Base-by-base conservation (phyloP, 1,140 invertebrate genomes). In the Solenopsis invicta region DNA sequence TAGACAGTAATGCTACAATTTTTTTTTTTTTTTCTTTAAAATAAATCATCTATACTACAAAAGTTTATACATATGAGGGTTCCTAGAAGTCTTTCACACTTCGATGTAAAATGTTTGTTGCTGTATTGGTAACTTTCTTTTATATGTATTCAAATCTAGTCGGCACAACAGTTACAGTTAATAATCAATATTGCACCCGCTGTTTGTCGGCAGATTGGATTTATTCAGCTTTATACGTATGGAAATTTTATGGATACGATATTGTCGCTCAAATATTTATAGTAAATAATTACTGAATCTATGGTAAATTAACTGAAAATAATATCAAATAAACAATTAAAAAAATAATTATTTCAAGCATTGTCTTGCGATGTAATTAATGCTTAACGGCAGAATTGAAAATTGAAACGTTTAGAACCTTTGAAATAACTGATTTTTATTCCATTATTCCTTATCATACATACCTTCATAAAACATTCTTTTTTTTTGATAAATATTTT, bases 401-500 rank as follows among this genome's bases (percentile, higher is more conserved):
- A 10, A 5, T 72, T 13, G 18, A 74, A 72, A 48, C 3, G 41
- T 48, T 48, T 45, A 18, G 12, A 72, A 59, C 4, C 21, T 41
- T 41, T 13, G 18, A 74, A 24, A 61, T 74, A 82, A 74, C 72
- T 61, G 0, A 67, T 41, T 54, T 81, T 29, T 81, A 4, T 13
- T 0, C 24, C 2, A 12, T 1, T 24, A 59, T 6, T 61, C 24
- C 12, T 18, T 72, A 45, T 72, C 9, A 66, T 16, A 54, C 8
- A 18, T n/a, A n/a, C n/a, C n/a, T 24, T 69, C 54, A 74, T 59
- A 82, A 82, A 72, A 72, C 52, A 6, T 3, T 72, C 16, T 61
- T 81, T 80, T 81, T 56, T 29, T 4, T 29, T n/a, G n/a, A 74
- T 74, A 59, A 82, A 82, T 48, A 61, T 74, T 82, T 61, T 61